Percentiles rank a stretch among this genome's conserved stretches.
phyloP scores from a whole-genome alignment of 2,888 invertebrate genomes.

The Athrips mouffetella region DNA sequence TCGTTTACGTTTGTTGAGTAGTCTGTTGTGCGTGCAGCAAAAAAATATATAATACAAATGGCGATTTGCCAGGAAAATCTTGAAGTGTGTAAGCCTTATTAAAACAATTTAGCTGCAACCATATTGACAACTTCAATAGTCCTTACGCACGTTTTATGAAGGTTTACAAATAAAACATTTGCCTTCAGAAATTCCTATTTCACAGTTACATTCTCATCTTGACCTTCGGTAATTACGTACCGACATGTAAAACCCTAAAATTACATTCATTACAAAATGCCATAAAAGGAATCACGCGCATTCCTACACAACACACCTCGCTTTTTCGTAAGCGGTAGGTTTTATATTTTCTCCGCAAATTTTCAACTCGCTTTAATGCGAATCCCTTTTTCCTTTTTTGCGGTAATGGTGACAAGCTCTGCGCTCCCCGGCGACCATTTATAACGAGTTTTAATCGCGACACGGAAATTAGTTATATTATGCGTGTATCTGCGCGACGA shows the following conservation, averaged over 20 bases:
- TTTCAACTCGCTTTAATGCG: constrained; percentile 49
- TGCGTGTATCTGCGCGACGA: constrained; percentile 42
- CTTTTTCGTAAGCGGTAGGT: constrained; percentile 20
- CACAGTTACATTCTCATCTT: not conserved
- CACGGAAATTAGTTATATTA: constrained; percentile 61
- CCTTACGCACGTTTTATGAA: no score
- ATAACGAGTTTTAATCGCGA: constrained; percentile 62
- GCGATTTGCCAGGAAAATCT: no score
- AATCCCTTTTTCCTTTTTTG: constrained; percentile 52
- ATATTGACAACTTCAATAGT: no score
- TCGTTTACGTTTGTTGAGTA: no score
- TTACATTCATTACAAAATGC: constrained; percentile 15
- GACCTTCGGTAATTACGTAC: not conserved
- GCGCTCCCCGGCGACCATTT: constrained; percentile 49
- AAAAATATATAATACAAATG: no score
- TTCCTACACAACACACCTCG: constrained; percentile 5
- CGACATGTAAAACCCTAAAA: constrained; percentile 1
- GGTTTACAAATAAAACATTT: not conserved
- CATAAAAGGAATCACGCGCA: constrained; percentile 18
- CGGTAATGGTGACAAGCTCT: constrained; percentile 53
- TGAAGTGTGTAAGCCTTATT: no score
- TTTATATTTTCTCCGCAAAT: constrained; percentile 32
- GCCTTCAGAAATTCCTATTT: not conserved
- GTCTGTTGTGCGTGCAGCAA: no score
- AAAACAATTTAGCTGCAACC: no score